phyloP scores from a whole-genome alignment of 2,797 vertebrate genomes.

The Spinus olivaceus region DNA sequence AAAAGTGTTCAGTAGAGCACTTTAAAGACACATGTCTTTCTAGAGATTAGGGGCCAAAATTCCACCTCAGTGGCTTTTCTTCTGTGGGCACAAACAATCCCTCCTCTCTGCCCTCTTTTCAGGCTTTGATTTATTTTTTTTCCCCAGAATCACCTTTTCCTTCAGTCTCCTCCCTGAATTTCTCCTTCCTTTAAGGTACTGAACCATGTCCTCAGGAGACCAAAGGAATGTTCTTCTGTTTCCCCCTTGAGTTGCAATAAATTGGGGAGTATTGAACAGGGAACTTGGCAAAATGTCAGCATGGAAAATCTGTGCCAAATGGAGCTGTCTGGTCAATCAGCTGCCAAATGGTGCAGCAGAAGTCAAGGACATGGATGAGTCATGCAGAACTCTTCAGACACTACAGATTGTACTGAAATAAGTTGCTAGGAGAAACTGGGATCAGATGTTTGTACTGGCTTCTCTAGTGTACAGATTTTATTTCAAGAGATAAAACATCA shows the following conservation, averaged over 20 bases:
- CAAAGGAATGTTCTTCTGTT: not conserved
- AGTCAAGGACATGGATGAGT: not conserved
- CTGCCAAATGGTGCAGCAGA: not conserved
- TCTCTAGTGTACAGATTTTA: not conserved
- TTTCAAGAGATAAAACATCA: not conserved
- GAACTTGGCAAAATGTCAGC: not conserved
- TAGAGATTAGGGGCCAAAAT: not conserved
- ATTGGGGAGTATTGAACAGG: not conserved
- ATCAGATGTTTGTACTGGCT: not conserved
- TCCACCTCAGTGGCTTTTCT: not conserved
- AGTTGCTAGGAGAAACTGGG: not conserved
- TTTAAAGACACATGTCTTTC: not conserved
- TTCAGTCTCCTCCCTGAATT: not conserved
- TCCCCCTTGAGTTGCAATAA: not conserved
- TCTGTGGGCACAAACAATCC: rapidly evolving
- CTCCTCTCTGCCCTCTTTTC: not conserved
- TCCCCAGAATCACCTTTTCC: not conserved
- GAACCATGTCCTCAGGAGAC: not conserved
- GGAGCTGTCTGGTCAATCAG: not conserved
- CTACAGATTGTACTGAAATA: not conserved
- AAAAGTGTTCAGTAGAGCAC: not conserved
- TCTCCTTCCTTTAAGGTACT: not conserved
- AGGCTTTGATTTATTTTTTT: not conserved
- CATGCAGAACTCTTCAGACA: not conserved
- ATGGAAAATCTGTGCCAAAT: not conserved